Percentiles rank a stretch among this genome's conserved stretches.
phyloP scores from a whole-genome alignment of 2,888 invertebrate species.

The Mycalesis mineus region DNA sequence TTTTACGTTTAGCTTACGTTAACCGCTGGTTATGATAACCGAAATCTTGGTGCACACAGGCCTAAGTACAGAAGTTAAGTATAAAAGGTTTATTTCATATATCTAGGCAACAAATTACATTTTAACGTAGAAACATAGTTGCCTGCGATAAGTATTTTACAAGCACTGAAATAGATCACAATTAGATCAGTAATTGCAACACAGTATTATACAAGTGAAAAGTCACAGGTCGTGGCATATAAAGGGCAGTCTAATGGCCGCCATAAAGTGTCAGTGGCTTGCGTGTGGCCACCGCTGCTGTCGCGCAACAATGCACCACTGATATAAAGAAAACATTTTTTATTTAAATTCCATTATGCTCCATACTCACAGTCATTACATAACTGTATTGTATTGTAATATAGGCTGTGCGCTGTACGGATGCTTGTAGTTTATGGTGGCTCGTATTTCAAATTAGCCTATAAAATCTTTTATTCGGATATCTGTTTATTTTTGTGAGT shows the following conservation, averaged over 20 bases:
- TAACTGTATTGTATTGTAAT: constrained; percentile 48
- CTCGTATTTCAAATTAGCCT: constrained; percentile 15
- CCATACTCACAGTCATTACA: constrained; percentile 51
- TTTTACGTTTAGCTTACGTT: too few relatives aligned
- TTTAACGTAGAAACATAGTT: too few relatives aligned
- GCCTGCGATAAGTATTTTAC: too few relatives aligned
- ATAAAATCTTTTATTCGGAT: constrained; percentile 13
- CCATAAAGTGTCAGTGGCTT: constrained; percentile 53
- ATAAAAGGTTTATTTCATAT: too few relatives aligned
- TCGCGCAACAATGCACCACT: constrained; percentile 69
- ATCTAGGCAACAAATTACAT: background rate
- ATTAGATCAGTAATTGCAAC: too few relatives aligned
- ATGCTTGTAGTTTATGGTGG: constrained; percentile 5
- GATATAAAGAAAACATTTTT: constrained; percentile 78
- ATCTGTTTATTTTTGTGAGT: too few relatives aligned
- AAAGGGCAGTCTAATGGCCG: constrained; percentile 45
- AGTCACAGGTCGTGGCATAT: constrained; percentile 44
- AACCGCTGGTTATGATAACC: too few relatives aligned
- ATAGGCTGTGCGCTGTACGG: constrained; percentile 14
- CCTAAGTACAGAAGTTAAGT: background rate
- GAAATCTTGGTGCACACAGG: background rate
- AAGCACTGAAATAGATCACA: too few relatives aligned
- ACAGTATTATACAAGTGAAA: background rate
- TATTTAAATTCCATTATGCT: constrained; percentile 71
- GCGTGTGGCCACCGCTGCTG: constrained; percentile 73